phyloP scores from a whole-genome alignment of 2,888 invertebrate species.

The Glaucopsyche alexis region DNA sequence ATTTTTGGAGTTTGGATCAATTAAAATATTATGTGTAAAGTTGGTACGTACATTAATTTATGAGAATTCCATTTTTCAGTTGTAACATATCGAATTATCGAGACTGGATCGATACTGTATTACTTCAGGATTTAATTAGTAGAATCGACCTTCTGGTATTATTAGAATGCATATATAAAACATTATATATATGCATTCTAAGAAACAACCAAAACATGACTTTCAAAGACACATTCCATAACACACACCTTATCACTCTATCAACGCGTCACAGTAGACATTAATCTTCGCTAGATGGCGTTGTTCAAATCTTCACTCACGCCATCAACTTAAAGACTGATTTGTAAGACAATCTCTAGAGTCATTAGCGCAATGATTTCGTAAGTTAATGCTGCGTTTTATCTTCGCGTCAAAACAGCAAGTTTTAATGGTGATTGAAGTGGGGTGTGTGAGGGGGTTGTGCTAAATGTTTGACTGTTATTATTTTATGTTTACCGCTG shows the following conservation, averaged over 20 bases:
- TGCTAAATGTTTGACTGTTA: conserved; percentile 8
- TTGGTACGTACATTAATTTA: too few relatives aligned
- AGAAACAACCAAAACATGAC: not conserved
- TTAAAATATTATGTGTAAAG: too few relatives aligned
- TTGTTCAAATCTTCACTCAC: not conserved
- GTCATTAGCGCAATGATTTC: conserved; percentile 36
- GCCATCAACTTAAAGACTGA: conserved; percentile 22
- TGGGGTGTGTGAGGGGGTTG: conserved; percentile 34
- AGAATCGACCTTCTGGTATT: too few relatives aligned
- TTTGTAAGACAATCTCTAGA: conserved; percentile 30
- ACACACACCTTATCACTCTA: not conserved
- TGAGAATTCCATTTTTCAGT: too few relatives aligned
- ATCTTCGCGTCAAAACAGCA: conserved; percentile 57
- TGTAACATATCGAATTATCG: too few relatives aligned
- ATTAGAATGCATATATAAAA: too few relatives aligned
- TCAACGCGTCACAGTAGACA: not conserved
- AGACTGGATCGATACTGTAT: too few relatives aligned
- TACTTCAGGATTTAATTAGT: too few relatives aligned
- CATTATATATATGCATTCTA: too few relatives aligned
- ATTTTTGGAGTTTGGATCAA: too few relatives aligned
- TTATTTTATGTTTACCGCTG: conserved; percentile 6
- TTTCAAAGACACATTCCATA: not conserved
- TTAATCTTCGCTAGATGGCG: conserved; percentile 1
- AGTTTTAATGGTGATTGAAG: conserved; percentile 62
- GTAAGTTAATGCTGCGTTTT: conserved; percentile 54